Evolutionary conservation across 92 coral and sea anemone species (phyloP).

Genomic region (Heliopora coerulea): DNA sequence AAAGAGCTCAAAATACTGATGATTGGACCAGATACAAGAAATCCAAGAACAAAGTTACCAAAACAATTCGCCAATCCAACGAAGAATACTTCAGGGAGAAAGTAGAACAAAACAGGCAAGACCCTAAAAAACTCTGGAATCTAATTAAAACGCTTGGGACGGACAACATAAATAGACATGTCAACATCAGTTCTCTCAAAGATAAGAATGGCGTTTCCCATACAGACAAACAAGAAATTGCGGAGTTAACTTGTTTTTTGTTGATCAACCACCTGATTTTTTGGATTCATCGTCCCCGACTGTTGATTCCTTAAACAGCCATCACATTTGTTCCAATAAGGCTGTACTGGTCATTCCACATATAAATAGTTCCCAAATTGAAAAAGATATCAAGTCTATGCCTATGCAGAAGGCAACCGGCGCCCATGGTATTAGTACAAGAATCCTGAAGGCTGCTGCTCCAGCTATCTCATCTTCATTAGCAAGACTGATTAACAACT

Average conservation of each 20-base stretch:
- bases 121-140: slow-evolving; percentile 5
- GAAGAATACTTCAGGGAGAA: slow-evolving; percentile 2
- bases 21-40: not conserved
- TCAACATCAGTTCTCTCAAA: too few relatives aligned
- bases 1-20: not conserved
- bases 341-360: not conserved
- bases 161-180: not conserved
- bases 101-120: not conserved
- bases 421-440: slow-evolving; percentile 36
- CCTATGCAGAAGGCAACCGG: slow-evolving; percentile 51
- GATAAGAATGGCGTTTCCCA: not conserved
- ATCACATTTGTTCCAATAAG: too few relatives aligned
- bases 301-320: too few relatives aligned
- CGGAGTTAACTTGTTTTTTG: not conserved
- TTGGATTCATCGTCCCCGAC: too few relatives aligned
- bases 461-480: slow-evolving; percentile 41
- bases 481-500: slow-evolving; percentile 31
- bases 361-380: not conserved
- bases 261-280: too few relatives aligned
- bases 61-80: not conserved
- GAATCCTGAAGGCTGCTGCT: slow-evolving; percentile 32
- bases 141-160: not conserved
- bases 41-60: not conserved
- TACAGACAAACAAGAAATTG: not conserved
- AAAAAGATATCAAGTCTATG: not conserved